Conservation (phyloP, 1,140 invertebrate species). For the Lasioglossum albipes region DNA sequence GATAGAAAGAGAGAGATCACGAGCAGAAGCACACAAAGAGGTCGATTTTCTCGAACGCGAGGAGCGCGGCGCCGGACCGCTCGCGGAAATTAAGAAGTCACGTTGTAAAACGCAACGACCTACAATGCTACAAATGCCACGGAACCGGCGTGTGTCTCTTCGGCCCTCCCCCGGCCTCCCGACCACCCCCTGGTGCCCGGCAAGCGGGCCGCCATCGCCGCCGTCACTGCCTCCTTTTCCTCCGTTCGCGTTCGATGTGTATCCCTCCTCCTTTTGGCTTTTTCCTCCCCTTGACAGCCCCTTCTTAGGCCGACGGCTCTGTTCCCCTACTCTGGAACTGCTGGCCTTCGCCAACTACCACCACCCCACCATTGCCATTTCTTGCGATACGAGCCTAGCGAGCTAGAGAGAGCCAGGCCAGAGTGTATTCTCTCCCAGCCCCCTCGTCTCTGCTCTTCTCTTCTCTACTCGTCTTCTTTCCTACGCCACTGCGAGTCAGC, state of each 20-base stretch:
- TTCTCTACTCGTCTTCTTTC: no score
- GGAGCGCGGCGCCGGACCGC: background rate
- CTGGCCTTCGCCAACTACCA: slow-evolving; percentile 49
- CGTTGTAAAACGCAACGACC: slow-evolving; percentile 78
- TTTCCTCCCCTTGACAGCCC: slow-evolving; percentile 58
- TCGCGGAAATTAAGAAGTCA: slow-evolving; percentile 74
- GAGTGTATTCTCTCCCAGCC: no score
- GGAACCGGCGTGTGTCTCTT: slow-evolving; percentile 67
- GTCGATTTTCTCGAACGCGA: slow-evolving; percentile 9
- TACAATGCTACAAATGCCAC: slow-evolving; percentile 77
- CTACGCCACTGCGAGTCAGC: slow-evolving; percentile 14
- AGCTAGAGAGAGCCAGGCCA: no score
- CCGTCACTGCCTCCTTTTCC: slow-evolving; percentile 42
- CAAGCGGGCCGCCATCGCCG: slow-evolving; percentile 26
- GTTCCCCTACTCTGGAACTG: slow-evolving; percentile 21
- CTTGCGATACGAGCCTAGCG: slow-evolving; percentile 9
- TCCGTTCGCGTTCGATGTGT: slow-evolving; percentile 29
- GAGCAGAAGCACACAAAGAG: background rate
- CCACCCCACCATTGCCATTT: slow-evolving; percentile 35
- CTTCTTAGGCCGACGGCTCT: slow-evolving; percentile 56
- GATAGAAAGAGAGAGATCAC: no score
- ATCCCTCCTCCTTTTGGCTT: slow-evolving; percentile 57
- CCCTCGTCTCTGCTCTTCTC: background rate
- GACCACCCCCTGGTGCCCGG: slow-evolving; percentile 24
- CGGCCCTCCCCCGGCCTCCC: slow-evolving; percentile 45